phyloP scores from a whole-genome alignment of 2,797 vertebrate species.

The Champsocephalus esox region DNA sequence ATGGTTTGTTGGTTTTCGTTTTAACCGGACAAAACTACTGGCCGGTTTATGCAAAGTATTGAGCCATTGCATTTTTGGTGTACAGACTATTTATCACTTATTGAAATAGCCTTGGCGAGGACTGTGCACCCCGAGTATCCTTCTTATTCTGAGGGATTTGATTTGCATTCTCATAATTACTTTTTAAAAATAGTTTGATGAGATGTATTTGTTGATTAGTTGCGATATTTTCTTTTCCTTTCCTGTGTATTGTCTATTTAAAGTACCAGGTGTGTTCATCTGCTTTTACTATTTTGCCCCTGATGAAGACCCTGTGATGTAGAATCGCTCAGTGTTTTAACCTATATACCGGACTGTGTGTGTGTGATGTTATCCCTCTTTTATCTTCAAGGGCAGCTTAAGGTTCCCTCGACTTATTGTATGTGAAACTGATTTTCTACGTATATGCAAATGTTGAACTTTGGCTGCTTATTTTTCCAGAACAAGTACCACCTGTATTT shows the following conservation, averaged over 20 bases:
- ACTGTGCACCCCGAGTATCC: too few species aligned
- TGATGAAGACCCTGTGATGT: background rate
- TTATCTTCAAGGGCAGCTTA: background rate
- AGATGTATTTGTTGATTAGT: background rate
- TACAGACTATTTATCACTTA: too few species aligned
- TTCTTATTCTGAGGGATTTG: background rate
- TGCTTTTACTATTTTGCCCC: background rate
- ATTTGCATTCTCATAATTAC: background rate
- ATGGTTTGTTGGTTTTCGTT: too few species aligned
- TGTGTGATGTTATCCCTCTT: background rate
- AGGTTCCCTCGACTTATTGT: background rate
- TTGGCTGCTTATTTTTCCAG: background rate
- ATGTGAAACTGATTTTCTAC: background rate
- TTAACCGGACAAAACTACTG: too few species aligned
- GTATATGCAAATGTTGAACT: background rate
- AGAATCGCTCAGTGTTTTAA: background rate
- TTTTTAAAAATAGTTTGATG: background rate
- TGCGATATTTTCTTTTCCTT: background rate
- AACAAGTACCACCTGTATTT: background rate
- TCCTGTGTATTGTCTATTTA: background rate
- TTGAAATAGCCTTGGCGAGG: too few species aligned
- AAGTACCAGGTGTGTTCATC: background rate
- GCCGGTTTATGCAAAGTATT: too few species aligned
- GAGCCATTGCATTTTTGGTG: too few species aligned
- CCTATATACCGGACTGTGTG: background rate